Conservation (phyloP, 2,888 invertebrate genomes). For the Clepsis dumicolana region DNA sequence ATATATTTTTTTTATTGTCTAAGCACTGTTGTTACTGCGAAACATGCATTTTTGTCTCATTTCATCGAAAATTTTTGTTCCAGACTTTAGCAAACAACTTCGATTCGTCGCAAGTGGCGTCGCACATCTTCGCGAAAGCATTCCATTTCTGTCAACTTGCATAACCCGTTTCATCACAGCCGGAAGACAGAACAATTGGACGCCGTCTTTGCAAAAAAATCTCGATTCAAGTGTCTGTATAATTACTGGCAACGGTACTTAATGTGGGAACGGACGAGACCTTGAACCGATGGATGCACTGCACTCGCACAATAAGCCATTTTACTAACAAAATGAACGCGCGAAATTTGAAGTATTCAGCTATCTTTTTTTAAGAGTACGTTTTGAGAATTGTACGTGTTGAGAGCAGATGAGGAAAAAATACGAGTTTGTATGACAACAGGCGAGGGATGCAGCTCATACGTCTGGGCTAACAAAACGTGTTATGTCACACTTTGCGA, state of each 20-base stretch:
- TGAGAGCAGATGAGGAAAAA: neutral
- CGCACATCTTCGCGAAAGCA: neutral
- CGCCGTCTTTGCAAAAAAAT: conserved; percentile 24
- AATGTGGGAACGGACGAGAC: conserved; percentile 32
- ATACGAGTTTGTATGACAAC: neutral
- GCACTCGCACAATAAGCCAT: conserved; percentile 29
- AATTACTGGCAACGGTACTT: conserved; percentile 22
- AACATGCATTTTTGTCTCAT: neutral
- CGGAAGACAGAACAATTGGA: conserved; percentile 23
- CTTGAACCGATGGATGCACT: conserved; percentile 28
- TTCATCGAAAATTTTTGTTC: too few species aligned
- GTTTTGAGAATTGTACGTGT: neutral
- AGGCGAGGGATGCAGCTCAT: neutral
- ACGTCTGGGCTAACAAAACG: neutral
- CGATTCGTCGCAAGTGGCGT: too few species aligned
- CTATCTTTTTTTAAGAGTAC: neutral
- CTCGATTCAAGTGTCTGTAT: conserved; percentile 14
- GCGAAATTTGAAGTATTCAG: conserved; percentile 1
- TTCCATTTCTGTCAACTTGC: conserved; percentile 1
- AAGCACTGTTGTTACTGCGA: neutral
- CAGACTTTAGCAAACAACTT: too few species aligned
- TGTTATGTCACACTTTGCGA: neutral
- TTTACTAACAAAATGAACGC: conserved; percentile 3
- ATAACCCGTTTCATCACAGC: conserved; percentile 20
- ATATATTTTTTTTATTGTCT: neutral